Evolutionary conservation across 2,888 invertebrate species (phyloP).

Genomic region (Tricholauxania praeusta): DNA sequence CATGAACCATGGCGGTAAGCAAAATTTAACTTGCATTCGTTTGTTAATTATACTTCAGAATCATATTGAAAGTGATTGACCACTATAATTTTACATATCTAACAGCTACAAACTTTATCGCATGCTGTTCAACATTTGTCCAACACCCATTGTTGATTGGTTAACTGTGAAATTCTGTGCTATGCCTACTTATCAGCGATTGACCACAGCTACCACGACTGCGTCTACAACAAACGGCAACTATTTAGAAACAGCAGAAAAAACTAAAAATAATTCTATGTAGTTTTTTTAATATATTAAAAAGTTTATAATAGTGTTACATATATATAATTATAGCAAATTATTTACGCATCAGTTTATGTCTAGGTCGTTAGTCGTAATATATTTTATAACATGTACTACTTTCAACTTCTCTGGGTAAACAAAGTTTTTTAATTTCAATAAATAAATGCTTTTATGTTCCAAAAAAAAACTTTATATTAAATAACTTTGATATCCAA

Average conservation of each 20-base stretch:
- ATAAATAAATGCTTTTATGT: constrained; percentile 9
- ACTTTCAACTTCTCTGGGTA: not conserved
- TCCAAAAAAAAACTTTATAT: constrained; percentile 9
- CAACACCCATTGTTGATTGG: constrained; percentile 72
- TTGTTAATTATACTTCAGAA: not conserved
- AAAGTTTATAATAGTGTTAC: constrained; percentile 24
- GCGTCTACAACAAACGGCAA: not conserved
- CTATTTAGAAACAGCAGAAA: not conserved
- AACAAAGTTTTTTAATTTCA: not conserved
- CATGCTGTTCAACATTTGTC: constrained; percentile 73
- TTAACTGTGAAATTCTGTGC: constrained; percentile 75
- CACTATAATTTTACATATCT: not conserved
- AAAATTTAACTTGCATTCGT: not conserved
- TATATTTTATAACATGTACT: constrained; percentile 1
- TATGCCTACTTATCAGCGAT: constrained; percentile 70
- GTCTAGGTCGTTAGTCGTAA: constrained; percentile 1
- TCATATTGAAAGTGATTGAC: not conserved
- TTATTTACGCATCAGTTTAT: constrained; percentile 10
- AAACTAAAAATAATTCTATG: not conserved
- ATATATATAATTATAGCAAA: constrained; percentile 3
- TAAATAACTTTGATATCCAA: not conserved
- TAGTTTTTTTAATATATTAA: constrained; percentile 12
- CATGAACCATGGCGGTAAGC: constrained; percentile 77
- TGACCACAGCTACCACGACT: constrained; percentile 19
- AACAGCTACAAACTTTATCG: constrained; percentile 74